Evolutionary conservation across 2,888 invertebrate species (phyloP), one percentile per base, ranked within the genome.

Genomic region (Drosophila limbata): DNA sequence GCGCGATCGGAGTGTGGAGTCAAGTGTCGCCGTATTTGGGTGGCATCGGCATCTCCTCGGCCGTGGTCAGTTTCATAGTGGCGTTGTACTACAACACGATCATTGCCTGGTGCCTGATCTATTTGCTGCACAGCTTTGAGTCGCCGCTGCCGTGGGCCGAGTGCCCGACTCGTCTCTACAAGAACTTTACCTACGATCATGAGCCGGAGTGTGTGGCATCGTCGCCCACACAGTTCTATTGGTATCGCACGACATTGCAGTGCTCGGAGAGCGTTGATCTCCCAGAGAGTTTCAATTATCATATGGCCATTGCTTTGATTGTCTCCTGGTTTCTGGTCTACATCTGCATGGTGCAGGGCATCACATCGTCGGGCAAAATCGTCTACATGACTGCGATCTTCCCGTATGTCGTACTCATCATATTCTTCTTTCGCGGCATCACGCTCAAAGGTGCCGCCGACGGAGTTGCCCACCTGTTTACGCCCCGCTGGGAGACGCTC

Each of bases 21-120:
- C 97, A 97, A 93, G 92, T 92, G 50, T 97, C 97, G 21, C 97
- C 97, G 0, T 97, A 95, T 91, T 93, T 97, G 83, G 97, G 96
- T 17, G 98, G 97, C 13, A 97, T 98, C 65, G 98, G 98, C 19
- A 96, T 98, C 80, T 98, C 98, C 90, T 97, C 97, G 62, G 98
- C 98, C 1, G 96, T 99, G 74, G 98, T 99, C 35, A 98, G 98
- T 1, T 98, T 98, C 93, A 97, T 98, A 91, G 98, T 99, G 75
- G 98, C 98, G 11, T 94, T 99, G 76, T 99, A 99, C 93, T 99
- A 99, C 93, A 99, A 99, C 93, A 98, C 98, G 69, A 98, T 99
- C 86, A 98, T 99, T 81, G 98, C 98, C 69, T 99, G 99, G 99
- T 98, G 98, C 92, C 94, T 98, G 90, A 98, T 98, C 93, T 98